Evolutionary conservation across 2,888 invertebrate genomes (phyloP).

Genomic region (Erpobdella octoculata): DNA sequence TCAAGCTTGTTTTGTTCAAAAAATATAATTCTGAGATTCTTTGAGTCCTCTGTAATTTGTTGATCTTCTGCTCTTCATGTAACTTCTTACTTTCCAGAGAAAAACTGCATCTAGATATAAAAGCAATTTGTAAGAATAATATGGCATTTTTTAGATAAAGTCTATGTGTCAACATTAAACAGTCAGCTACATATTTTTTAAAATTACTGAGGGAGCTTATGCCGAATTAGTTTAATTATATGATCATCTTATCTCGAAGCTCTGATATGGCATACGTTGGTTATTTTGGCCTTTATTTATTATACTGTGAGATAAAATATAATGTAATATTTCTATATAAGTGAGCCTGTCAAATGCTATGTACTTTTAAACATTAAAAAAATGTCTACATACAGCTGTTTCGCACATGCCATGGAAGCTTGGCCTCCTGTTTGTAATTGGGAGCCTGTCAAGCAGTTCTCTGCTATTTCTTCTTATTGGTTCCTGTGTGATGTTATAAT

Average conservation of each 20-base stretch:
- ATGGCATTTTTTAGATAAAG: too few species aligned
- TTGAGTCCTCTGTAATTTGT: too few species aligned
- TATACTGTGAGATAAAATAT: too few species aligned
- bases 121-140: too few species aligned
- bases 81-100: slow-evolving; percentile 12
- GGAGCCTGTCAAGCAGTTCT: slow-evolving; percentile 37
- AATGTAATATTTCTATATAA: neutral
- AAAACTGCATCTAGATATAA: slow-evolving; percentile 4
- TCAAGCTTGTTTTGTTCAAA: too few species aligned
- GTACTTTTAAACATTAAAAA: neutral
- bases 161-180: neutral
- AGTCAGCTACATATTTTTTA: neutral
- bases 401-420: slow-evolving; percentile 45
- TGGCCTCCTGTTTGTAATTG: slow-evolving; percentile 41
- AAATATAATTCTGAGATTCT: too few species aligned
- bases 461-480: slow-evolving; percentile 43
- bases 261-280: too few species aligned
- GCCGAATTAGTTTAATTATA: too few species aligned
- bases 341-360: neutral
- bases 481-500: slow-evolving; percentile 36
- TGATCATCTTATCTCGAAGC: too few species aligned
- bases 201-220: neutral
- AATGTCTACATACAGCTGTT: slow-evolving; percentile 42
- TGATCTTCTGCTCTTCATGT: too few species aligned
- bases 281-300: too few species aligned